A percentile compares a stretch with the other conserved stretches of the same genome.
These are phyloP conservation scores for Holothuria glaberrima DNA, from an alignment of 35 echinoderm and acorn worm genomes.

Conservation along the genomic window DNA sequence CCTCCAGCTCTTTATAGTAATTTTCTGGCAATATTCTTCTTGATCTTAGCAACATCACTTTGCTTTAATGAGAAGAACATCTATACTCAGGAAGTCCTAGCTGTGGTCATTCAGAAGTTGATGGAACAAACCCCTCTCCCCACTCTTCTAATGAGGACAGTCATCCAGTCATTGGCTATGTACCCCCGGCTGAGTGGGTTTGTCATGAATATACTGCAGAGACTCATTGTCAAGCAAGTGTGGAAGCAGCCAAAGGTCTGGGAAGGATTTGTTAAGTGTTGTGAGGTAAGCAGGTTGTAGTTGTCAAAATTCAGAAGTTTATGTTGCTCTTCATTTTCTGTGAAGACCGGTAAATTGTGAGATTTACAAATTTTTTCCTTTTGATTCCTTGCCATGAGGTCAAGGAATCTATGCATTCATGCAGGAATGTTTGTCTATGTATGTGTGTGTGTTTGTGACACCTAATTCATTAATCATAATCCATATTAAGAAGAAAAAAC, in stretches of 20 bases:
- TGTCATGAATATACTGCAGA: slow-evolving; percentile 93
- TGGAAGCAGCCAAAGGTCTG: slow-evolving; percentile 94
- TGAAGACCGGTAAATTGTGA: too few species aligned
- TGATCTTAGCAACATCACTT: slow-evolving; percentile 79
- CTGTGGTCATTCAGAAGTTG: slow-evolving; percentile 97
- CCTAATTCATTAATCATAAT: too few species aligned
- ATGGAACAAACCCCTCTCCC: slow-evolving; percentile 93
- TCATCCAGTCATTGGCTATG: slow-evolving; percentile 96
- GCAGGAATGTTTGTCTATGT: too few species aligned
- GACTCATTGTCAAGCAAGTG: slow-evolving; percentile 91
- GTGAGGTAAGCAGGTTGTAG: slow-evolving; percentile 70
- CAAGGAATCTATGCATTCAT: too few species aligned
- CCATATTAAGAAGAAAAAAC: too few species aligned
- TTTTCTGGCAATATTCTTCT: slow-evolving; percentile 6
- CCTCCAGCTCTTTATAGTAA: neutral
- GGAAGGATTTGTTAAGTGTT: slow-evolving; percentile 99
- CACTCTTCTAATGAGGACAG: slow-evolving; percentile 87
- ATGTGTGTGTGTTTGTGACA: too few species aligned
- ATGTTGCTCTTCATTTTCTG: too few species aligned
- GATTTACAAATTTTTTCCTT: too few species aligned
- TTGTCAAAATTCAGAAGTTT: too few species aligned
- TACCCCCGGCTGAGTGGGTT: slow-evolving; percentile 95
- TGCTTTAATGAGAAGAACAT: slow-evolving; percentile 98
- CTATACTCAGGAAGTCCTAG: slow-evolving; percentile 91
- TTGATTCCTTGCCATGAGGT: too few species aligned